Conservation (phyloP, 2,888 invertebrate genomes). For the Drosophila fulvimacula region DNA sequence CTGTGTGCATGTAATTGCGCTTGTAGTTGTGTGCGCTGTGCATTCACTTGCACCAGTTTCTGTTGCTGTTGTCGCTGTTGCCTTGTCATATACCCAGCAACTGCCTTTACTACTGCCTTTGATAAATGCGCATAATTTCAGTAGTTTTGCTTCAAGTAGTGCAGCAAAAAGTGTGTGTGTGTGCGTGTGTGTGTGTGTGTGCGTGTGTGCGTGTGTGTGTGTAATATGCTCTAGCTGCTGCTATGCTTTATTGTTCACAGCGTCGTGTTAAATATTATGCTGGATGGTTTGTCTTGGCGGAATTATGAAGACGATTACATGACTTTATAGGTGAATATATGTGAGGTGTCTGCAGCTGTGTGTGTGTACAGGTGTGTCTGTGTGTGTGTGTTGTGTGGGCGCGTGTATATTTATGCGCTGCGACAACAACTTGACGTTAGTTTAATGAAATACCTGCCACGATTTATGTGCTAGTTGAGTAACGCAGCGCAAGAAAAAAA, state of each 20-base stretch:
- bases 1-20: constrained; percentile 62
- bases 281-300: constrained; percentile 68
- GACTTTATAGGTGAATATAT: constrained; percentile 71
- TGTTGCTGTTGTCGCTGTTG: constrained; percentile 40
- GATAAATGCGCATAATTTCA: constrained; percentile 80
- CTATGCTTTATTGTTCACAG: constrained; percentile 76
- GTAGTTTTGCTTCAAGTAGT: constrained; percentile 68
- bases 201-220: constrained; percentile 25
- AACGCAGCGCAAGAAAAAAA: constrained; percentile 8
- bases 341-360: constrained; percentile 27
- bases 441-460: constrained; percentile 77
- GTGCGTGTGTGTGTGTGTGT: constrained; percentile 14
- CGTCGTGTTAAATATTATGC: constrained; percentile 74
- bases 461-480: constrained; percentile 74
- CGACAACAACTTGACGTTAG: constrained; percentile 64
- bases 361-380: constrained; percentile 6
- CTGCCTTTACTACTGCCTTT: constrained; percentile 20
- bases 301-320: constrained; percentile 81
- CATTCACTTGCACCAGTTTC: constrained; percentile 49
- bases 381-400: constrained; percentile 17
- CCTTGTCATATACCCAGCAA: background rate
- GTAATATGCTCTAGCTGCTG: constrained; percentile 52
- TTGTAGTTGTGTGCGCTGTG: constrained; percentile 48
- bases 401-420: constrained; percentile 66
- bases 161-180: constrained; percentile 28